These are phyloP conservation scores for Mandrillus leucophaeus DNA, from an alignment of 2,113 vertebrate species.

Conservation along the genomic window DNA sequence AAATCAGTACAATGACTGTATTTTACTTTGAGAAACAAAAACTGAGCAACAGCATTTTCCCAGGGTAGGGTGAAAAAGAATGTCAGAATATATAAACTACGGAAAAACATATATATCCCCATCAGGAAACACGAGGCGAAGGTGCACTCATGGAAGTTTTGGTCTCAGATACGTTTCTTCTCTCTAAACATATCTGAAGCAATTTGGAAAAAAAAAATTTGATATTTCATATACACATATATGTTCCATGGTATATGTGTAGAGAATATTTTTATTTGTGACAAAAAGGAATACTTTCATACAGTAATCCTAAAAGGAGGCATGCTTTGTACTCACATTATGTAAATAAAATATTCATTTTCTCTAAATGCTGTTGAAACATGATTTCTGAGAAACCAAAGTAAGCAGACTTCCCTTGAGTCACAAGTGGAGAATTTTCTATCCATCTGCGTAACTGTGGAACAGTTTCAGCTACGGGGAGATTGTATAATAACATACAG, in stretches of 20 bases:
- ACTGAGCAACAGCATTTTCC: background rate
- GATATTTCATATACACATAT: background rate
- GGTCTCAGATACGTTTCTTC: background rate
- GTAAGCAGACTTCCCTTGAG: background rate
- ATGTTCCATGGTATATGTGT: background rate
- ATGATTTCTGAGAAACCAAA: background rate
- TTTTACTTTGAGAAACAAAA: conserved; percentile 18
- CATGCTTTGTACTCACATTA: background rate
- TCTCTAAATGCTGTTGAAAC: background rate
- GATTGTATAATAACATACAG: background rate
- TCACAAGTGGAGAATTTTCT: background rate
- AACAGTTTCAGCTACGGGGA: background rate
- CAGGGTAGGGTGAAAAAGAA: background rate
- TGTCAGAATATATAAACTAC: background rate
- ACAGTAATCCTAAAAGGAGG: background rate
- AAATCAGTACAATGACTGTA: background rate
- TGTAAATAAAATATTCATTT: conserved; percentile 22
- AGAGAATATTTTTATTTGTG: background rate
- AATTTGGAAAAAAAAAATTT: background rate
- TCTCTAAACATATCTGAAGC: background rate
- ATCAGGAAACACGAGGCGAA: background rate
- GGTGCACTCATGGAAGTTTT: background rate
- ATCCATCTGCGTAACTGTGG: background rate
- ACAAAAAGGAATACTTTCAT: background rate
- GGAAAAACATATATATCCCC: background rate